A percentile compares a stretch with the other conserved stretches of the same genome.
phyloP scores from a whole-genome alignment of 2,888 invertebrate genomes.

The Eupithecia abbreviata region DNA sequence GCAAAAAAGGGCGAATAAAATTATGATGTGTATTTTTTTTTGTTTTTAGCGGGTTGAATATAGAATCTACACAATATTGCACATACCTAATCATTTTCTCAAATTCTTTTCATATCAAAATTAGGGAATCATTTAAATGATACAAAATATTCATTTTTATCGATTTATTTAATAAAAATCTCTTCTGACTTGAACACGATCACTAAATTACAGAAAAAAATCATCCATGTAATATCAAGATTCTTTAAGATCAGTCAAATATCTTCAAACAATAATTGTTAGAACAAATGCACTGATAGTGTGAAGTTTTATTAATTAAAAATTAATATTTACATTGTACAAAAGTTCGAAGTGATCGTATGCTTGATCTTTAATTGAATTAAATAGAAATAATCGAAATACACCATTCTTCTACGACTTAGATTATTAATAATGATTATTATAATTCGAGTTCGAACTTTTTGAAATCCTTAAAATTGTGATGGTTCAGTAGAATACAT shows the following conservation, averaged over 20 bases:
- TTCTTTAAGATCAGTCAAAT: slow-evolving; percentile 77
- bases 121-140: slow-evolving; percentile 33
- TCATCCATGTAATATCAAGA: slow-evolving; percentile 74
- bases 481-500: slow-evolving; percentile 21
- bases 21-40: background rate
- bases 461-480: slow-evolving; percentile 9
- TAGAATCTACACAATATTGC: background rate
- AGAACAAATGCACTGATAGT: slow-evolving; percentile 69
- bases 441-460: slow-evolving; percentile 14
- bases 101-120: background rate
- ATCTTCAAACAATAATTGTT: slow-evolving; percentile 68
- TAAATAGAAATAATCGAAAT: slow-evolving; percentile 19
- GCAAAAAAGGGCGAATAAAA: background rate
- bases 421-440: slow-evolving; percentile 21
- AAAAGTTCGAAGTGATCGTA: slow-evolving; percentile 17
- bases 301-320: slow-evolving; percentile 57
- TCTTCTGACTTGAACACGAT: slow-evolving; percentile 84
- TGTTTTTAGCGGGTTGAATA: background rate
- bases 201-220: slow-evolving; percentile 82
- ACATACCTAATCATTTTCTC: background rate
- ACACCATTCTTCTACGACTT: slow-evolving; percentile 24
- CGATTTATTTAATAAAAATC: slow-evolving; percentile 82
- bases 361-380: slow-evolving; percentile 11
- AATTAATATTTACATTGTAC: slow-evolving; percentile 57
- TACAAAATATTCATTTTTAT: slow-evolving; percentile 55